Conservation (phyloP, 2,888 invertebrate genomes). For the Salticus scenicus region DNA sequence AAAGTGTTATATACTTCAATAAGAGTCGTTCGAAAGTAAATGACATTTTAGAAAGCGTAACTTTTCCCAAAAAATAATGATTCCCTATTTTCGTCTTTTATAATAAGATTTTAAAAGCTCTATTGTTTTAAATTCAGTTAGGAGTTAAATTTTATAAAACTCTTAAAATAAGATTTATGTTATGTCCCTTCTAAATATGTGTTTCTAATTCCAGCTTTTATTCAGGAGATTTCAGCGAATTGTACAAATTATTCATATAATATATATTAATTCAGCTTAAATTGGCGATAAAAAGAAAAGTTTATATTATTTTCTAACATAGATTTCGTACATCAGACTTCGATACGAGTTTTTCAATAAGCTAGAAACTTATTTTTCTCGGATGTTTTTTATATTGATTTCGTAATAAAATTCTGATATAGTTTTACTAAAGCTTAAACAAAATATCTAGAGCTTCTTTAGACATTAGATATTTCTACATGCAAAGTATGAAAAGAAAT, state of each 20-base stretch:
- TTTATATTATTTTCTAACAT: slow-evolving; percentile 33
- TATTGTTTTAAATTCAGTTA: too few species aligned
- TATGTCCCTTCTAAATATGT: too few species aligned
- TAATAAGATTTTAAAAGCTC: too few species aligned
- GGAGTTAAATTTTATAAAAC: too few species aligned
- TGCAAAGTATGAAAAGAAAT: slow-evolving; percentile 67
- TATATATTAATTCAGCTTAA: not conserved
- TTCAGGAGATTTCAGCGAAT: not conserved
- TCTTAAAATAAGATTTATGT: too few species aligned
- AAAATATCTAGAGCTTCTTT: slow-evolving; percentile 13
- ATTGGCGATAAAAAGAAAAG: not conserved
- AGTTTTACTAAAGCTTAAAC: slow-evolving; percentile 36
- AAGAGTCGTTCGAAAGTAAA: too few species aligned
- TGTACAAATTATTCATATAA: too few species aligned
- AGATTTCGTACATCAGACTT: slow-evolving; percentile 46
- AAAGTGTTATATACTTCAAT: too few species aligned
- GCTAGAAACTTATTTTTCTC: slow-evolving; percentile 43
- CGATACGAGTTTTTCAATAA: slow-evolving; percentile 21
- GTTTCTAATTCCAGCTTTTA: not conserved
- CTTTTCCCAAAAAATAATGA: too few species aligned
- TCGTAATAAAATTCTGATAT: slow-evolving; percentile 48
- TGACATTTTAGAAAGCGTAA: too few species aligned
- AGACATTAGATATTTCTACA: slow-evolving; percentile 47
- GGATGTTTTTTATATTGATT: slow-evolving; percentile 44
- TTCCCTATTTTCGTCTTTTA: too few species aligned